Evolutionary conservation across 2,113 vertebrate genomes (phyloP).

Genomic region (Rostratula benghalensis): DNA sequence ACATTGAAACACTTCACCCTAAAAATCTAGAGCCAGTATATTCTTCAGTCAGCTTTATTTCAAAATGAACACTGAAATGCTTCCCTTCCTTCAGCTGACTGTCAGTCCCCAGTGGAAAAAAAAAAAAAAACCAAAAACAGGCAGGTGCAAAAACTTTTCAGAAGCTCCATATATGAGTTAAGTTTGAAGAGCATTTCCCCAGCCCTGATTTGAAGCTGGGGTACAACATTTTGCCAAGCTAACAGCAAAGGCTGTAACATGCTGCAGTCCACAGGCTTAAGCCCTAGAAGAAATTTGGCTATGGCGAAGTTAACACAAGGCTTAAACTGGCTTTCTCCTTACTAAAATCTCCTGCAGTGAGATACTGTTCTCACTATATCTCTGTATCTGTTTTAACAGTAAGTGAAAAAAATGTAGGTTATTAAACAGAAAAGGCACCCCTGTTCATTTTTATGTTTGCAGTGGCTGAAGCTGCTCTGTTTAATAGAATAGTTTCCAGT

Average conservation of each 20-base stretch:
- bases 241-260: background rate
- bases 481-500: background rate
- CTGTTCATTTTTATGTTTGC: background rate
- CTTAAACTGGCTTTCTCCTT: background rate
- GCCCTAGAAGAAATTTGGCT: background rate
- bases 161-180: background rate
- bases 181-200: background rate
- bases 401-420: background rate
- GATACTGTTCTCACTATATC: background rate
- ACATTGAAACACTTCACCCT: background rate
- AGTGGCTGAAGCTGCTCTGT: background rate
- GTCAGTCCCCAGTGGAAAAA: background rate
- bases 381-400: background rate
- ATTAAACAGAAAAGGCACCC: background rate
- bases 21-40: background rate
- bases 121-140: background rate
- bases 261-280: background rate
- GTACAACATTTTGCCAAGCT: background rate
- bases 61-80: background rate
- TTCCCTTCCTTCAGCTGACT: background rate
- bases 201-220: background rate
- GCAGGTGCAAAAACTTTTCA: background rate
- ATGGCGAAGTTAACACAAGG: background rate
- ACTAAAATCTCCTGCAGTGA: background rate
- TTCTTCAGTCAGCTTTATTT: background rate